These are phyloP conservation scores for Leptoteleia sp. DNA, from an alignment of 1,140 invertebrate species.

Conservation along the genomic window DNA sequence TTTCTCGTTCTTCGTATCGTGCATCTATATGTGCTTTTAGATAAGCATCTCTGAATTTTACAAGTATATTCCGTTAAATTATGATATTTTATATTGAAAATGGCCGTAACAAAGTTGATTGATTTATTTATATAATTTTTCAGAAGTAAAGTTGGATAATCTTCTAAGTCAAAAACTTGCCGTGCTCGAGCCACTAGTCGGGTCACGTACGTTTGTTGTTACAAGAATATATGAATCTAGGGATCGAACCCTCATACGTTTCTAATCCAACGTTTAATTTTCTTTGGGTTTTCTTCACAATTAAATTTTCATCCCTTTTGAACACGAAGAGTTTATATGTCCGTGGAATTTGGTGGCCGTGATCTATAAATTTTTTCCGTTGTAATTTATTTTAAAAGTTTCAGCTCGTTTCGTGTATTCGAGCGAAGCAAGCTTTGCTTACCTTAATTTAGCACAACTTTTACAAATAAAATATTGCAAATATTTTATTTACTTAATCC, in stretches of 20 bases:
- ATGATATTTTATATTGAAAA: constrained; percentile 30
- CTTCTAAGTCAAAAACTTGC: constrained; percentile 47
- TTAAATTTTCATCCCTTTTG: constrained; percentile 41
- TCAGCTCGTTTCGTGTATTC: background rate
- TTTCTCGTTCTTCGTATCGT: constrained; percentile 37
- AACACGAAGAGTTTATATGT: constrained; percentile 13
- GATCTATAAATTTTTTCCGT: background rate
- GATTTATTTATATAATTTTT: constrained; percentile 59
- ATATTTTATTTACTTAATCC: too few relatives aligned
- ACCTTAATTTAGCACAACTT: too few relatives aligned
- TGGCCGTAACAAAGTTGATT: constrained; percentile 29
- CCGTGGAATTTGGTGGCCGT: constrained; percentile 14
- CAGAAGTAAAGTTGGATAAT: constrained; percentile 48
- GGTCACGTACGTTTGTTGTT: constrained; percentile 48
- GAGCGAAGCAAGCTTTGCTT: too few relatives aligned
- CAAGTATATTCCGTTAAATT: background rate
- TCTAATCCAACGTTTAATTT: constrained; percentile 19
- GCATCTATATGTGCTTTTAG: too few relatives aligned
- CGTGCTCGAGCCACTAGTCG: constrained; percentile 11
- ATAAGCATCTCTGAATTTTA: constrained; percentile 20
- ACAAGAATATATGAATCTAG: constrained; percentile 42
- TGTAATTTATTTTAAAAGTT: constrained; percentile 8
- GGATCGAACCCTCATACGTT: constrained; percentile 28
- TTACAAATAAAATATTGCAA: too few relatives aligned
- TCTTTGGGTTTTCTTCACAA: constrained; percentile 31